A percentile compares a stretch with the other conserved stretches of the same genome.
Conservation (phyloP, 2,113 vertebrate species). For the Strix aluco region DNA sequence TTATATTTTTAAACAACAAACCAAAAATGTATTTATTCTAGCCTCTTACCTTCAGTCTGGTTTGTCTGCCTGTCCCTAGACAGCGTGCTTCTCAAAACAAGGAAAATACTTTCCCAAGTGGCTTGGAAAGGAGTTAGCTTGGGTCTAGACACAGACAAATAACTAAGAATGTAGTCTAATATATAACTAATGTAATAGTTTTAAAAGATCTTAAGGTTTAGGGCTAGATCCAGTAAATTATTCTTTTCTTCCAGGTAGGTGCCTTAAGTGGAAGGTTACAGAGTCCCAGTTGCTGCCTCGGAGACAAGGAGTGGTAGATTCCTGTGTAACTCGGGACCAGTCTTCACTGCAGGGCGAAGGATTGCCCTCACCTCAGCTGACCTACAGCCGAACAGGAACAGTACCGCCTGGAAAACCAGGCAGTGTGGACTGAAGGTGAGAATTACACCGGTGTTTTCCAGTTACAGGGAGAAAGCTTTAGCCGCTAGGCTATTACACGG, state of each 20-base stretch:
- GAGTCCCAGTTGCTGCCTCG: background rate
- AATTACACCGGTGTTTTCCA: background rate
- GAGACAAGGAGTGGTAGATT: background rate
- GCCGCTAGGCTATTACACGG: background rate
- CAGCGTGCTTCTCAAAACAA: background rate
- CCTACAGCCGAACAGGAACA: background rate
- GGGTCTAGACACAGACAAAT: background rate
- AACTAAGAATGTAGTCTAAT: background rate
- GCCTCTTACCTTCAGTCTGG: background rate
- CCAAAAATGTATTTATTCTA: background rate
- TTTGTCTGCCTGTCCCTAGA: background rate
- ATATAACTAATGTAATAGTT: background rate
- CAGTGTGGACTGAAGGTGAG: background rate
- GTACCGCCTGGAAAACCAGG: background rate
- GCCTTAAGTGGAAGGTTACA: background rate
- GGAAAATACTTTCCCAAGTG: background rate
- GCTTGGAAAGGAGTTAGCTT: background rate
- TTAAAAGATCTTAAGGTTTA: background rate
- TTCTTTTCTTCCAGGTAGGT: background rate
- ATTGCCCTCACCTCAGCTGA: background rate
- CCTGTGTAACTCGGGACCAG: background rate
- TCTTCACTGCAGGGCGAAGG: background rate
- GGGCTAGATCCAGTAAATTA: background rate
- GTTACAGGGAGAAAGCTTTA: background rate
- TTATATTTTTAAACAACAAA: constrained; percentile 1